Conservation (phyloP, 1,140 invertebrate species). For the Zaprionus lachaisei region DNA sequence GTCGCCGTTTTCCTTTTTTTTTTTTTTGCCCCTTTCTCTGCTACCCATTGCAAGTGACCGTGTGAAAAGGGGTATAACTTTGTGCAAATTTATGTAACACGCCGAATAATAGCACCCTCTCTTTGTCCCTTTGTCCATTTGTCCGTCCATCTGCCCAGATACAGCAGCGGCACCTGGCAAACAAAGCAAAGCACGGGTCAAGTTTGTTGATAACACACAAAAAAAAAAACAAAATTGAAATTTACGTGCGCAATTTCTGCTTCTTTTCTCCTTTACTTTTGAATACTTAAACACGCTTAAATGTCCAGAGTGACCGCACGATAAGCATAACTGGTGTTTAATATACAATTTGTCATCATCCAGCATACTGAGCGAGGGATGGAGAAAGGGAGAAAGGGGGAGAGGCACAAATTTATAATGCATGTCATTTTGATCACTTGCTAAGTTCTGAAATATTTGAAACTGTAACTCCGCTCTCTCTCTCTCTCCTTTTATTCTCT, state of each 20-base stretch:
- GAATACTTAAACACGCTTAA: not conserved
- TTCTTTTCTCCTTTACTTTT: not conserved
- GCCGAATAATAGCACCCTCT: not conserved
- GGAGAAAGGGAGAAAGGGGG: not conserved
- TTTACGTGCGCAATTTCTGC: not conserved
- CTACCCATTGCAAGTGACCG: not conserved
- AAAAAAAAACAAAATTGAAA: conserved; percentile 1
- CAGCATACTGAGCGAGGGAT: not conserved
- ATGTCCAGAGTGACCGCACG: not conserved
- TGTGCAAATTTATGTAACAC: conserved; percentile 9
- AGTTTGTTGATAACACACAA: not conserved
- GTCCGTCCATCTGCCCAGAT: not conserved
- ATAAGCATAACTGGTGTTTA: not conserved
- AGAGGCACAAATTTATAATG: not conserved
- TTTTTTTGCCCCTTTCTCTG: conserved; percentile 28
- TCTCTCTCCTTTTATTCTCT: not conserved
- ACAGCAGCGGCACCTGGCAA: not conserved
- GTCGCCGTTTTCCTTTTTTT: conserved; percentile 53
- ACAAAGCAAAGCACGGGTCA: not conserved
- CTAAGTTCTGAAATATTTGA: not conserved
- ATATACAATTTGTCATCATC: not conserved
- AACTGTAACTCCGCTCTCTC: not conserved
- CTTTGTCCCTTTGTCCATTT: not conserved
- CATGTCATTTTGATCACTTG: conserved; percentile 1
- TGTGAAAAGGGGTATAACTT: conserved; percentile 9